Conservation (phyloP, 2,113 vertebrate species). For the Stictonetta naevosa region DNA sequence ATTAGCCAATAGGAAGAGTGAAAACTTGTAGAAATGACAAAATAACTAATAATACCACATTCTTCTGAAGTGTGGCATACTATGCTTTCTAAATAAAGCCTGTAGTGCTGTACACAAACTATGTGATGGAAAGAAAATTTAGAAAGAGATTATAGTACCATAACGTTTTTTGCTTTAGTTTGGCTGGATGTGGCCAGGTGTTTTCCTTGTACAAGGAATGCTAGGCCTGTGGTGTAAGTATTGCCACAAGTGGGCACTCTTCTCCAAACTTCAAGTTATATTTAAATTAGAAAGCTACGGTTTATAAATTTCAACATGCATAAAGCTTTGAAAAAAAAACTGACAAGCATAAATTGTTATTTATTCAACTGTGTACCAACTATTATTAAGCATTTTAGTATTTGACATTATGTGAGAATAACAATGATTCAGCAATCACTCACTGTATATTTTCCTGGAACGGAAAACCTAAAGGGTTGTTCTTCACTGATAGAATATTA, state of each 20-base stretch:
- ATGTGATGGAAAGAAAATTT: background rate
- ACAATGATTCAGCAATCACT: background rate
- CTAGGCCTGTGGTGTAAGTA: background rate
- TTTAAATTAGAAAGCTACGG: fast-evolving
- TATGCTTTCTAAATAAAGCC: fast-evolving
- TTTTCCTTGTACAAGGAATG: background rate
- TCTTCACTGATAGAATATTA: background rate
- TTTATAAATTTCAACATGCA: background rate
- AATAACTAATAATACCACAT: background rate
- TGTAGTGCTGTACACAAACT: background rate
- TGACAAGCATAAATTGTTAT: background rate
- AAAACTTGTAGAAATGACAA: background rate
- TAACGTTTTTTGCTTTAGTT: background rate
- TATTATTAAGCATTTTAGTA: background rate
- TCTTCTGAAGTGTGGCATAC: background rate
- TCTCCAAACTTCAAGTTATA: background rate
- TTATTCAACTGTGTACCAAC: background rate
- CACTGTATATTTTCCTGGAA: background rate
- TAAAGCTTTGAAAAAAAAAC: background rate
- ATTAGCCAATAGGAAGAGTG: background rate
- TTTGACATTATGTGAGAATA: background rate
- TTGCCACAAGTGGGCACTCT: slow-evolving; percentile 62
- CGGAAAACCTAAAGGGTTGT: background rate
- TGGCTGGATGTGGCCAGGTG: background rate
- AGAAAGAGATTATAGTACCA: fast-evolving